Evolutionary conservation across 64 coral and sea anemone species (phyloP).

Genomic region (Montipora capricornis): DNA sequence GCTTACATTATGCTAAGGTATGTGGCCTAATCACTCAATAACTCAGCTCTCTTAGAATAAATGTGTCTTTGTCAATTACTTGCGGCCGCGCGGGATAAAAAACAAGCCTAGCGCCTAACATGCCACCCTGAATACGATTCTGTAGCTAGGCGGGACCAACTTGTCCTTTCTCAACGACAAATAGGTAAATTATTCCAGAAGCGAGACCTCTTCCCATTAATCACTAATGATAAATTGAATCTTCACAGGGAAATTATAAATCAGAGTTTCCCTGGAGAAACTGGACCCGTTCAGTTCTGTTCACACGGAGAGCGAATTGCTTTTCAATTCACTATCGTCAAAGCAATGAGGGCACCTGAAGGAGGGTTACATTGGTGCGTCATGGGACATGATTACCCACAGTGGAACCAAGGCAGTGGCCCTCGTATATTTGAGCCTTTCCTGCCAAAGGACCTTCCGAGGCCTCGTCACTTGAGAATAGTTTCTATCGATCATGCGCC

Average conservation of each 20-base stretch:
- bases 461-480: conserved; percentile 79
- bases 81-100: no score
- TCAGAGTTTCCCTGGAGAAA: conserved; percentile 46
- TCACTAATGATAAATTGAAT: background rate
- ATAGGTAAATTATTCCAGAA: no score
- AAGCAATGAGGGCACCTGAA: conserved; percentile 9
- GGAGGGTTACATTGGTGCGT: conserved; percentile 59
- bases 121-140: no score
- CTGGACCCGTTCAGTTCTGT: conserved; percentile 71
- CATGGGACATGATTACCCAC: conserved; percentile 42
- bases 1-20: no score
- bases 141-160: no score
- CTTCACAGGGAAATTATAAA: conserved; percentile 71
- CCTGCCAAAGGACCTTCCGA: conserved; percentile 60
- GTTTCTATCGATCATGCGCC: conserved; percentile 80
- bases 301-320: conserved; percentile 46
- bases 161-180: no score
- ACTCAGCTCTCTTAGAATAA: no score
- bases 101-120: no score
- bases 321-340: conserved; percentile 68
- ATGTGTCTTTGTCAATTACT: no score
- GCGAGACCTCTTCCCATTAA: background rate
- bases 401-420: conserved; percentile 1
- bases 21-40: no score
- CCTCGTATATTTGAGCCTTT: conserved; percentile 74